Evolutionary conservation across 1,140 invertebrate genomes (phyloP), one percentile per base, ranked within the genome.

Genomic region (Pectinophora gossypiella): DNA sequence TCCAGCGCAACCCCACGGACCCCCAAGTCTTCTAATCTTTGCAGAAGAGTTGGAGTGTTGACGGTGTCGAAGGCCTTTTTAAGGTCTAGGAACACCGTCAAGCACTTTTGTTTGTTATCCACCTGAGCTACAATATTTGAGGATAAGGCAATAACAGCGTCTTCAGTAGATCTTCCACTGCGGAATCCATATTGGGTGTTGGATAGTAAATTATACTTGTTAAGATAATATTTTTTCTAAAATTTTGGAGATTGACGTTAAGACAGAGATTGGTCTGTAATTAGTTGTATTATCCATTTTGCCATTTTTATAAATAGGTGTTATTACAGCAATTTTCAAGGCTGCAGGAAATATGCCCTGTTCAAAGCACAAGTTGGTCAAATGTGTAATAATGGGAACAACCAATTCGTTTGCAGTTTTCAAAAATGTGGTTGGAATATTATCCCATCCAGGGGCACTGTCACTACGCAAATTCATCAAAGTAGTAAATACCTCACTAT

Each of bases 21-120:
- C 38, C 48, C 48, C n/a, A 49, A 9, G 1, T 10, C 7, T 16
- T 49, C 48, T n/a, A 49, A 21, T 20, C 12, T 63, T 19, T 13
- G 56, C 36, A 38, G 7, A 38, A 38, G 36, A 38, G 13, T 38
- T 9, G 40, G 18, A 22, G 63, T 46, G 20, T 51, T 38, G 9
- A 68, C 60, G 9, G 63, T 57, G 36, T 69, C 60, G 35, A 70
- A 59, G 9, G 59, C 61, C 47, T 65, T 66, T 16, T 22, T 42
- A 10, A 68, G 35, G 42, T 65, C 61, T n/a, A 62, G 40, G 36
- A 64, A 69, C 19, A 69, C 44, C 16, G 38, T 51, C 22, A 54
- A 35, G 18, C 32, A 47, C 48, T 59, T 56, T 35, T 42, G 10
- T 21, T 47, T 45, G 38, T 46, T 40, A 43, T 61, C 54, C 3